Evolutionary conservation across 2,113 vertebrate genomes (phyloP).

Genomic region (Sinocyclocheilus anophthalmus): DNA sequence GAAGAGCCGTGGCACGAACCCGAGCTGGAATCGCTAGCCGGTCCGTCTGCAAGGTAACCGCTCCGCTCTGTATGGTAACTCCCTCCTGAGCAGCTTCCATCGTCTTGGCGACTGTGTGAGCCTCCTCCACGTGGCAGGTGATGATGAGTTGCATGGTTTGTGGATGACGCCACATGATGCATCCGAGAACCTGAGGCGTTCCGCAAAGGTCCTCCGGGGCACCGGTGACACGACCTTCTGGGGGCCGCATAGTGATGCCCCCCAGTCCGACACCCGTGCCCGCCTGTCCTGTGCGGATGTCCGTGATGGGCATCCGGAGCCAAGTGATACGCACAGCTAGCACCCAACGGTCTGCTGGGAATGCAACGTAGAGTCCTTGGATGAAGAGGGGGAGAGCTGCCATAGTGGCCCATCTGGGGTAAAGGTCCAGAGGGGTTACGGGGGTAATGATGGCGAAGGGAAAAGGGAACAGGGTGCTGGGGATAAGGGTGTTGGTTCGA

Average conservation of each 20-base stretch:
- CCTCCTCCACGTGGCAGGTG: conserved; percentile 36
- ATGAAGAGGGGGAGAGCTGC: conserved; percentile 78
- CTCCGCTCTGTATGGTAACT: conserved; percentile 92
- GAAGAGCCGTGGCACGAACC: conserved; percentile 95
- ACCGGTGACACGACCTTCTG: conserved; percentile 74
- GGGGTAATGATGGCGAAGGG: conserved; percentile 77
- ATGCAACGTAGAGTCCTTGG: conserved; percentile 78
- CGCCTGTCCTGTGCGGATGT: conserved; percentile 68
- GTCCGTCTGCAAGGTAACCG: conserved; percentile 91
- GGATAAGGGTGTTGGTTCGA: conserved; percentile 81
- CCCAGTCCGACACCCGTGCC: conserved; percentile 66
- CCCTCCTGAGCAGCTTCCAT: conserved; percentile 88
- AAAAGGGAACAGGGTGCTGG: conserved; percentile 75
- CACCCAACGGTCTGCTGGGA: conserved; percentile 71
- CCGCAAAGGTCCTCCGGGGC: conserved; percentile 66
- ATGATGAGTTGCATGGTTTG: conserved; percentile 49
- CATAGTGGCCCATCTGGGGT: conserved; percentile 78
- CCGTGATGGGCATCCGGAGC: conserved; percentile 64
- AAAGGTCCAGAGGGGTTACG: conserved; percentile 71
- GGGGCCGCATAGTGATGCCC: conserved; percentile 34
- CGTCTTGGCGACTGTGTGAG: conserved; percentile 75
- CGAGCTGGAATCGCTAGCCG: conserved; percentile 94
- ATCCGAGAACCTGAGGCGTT: conserved; percentile 69
- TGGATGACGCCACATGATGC: conserved; percentile 68
- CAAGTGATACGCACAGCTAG: conserved; percentile 72